Conservation (phyloP, 2,113 vertebrate species). For the Anolis carolinensis region DNA sequence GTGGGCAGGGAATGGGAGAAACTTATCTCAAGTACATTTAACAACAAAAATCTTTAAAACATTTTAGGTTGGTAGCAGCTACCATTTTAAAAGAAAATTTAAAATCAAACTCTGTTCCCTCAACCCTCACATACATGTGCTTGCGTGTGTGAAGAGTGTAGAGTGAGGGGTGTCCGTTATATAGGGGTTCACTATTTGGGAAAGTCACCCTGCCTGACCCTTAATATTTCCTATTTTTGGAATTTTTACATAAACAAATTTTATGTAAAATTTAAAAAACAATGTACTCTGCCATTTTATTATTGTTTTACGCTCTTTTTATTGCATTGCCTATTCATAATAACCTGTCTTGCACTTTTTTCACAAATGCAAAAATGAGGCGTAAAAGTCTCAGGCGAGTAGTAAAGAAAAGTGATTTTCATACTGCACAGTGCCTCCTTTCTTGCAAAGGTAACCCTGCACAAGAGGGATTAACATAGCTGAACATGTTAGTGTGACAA, state of each 20-base stretch:
- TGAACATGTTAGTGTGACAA: background rate
- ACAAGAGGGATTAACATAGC: background rate
- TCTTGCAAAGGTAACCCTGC: background rate
- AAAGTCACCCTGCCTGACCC: background rate
- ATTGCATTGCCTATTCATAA: background rate
- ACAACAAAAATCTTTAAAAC: too few relatives aligned
- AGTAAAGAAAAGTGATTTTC: background rate
- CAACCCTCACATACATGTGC: too few relatives aligned
- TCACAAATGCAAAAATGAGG: background rate
- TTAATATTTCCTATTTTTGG: background rate
- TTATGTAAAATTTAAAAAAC: background rate
- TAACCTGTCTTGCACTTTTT: background rate
- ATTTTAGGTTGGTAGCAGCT: too few relatives aligned
- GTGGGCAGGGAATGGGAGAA: too few relatives aligned
- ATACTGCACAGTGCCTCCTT: background rate
- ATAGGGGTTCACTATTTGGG: background rate
- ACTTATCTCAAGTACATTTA: too few relatives aligned
- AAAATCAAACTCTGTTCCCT: too few relatives aligned
- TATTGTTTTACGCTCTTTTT: background rate
- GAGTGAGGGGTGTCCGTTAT: too few relatives aligned
- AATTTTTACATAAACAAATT: background rate
- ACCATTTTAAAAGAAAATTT: too few relatives aligned
- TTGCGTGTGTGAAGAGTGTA: too few relatives aligned
- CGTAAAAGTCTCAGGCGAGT: background rate
- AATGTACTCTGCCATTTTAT: background rate